Base-by-base conservation (phyloP, 2,888 invertebrate species). In the Zygothrica quintamaculata region DNA sequence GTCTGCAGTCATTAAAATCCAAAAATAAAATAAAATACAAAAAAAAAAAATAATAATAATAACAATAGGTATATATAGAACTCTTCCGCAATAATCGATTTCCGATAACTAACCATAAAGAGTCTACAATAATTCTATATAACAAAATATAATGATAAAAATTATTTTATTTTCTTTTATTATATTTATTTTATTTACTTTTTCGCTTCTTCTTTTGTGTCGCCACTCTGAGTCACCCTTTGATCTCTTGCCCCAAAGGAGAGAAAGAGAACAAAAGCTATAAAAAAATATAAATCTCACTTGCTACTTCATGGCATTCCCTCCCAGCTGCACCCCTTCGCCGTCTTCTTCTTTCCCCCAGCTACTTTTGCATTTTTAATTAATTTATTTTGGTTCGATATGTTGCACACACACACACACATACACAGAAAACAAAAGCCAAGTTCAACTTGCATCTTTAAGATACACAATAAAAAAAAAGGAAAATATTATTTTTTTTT, bases 321-420 rank as follows among this genome's bases (percentile, higher is more conserved):
- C 50, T 51, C 16, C 9, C 37, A 18, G n/a, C 18, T 15, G 6
- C 18, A 18, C 34, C 3, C 9, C 0, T 7, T 4, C 36, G n/a
- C 22, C 12, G 9, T 25, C 44, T 31, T 39, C 22, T 42, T 25
- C 22, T 34, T 34, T 37, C 47, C 66, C 60, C 60, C n/a, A n/a
- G n/a, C n/a, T n/a, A n/a, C n/a, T 55, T 84, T 65, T 79, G 79
- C 72, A 80, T 84, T 81, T 81, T 81, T 81, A 87, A 81, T 81
- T 81, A 87, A 84, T 84, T 84, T 84, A 84, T 84, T 84, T 87
- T 76, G 74, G 82, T 75, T 22, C 82, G 82, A 82, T 82, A 73
- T 84, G 65, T 81, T 79, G 64, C 53, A 62, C 60, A 18, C 53
- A 50, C 74, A 51, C 53, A 77, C 84, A 81, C 84, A 79, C 18